These are phyloP conservation scores for Clupea harengus DNA, from an alignment of 2,113 vertebrate species.

Conservation along the genomic window DNA sequence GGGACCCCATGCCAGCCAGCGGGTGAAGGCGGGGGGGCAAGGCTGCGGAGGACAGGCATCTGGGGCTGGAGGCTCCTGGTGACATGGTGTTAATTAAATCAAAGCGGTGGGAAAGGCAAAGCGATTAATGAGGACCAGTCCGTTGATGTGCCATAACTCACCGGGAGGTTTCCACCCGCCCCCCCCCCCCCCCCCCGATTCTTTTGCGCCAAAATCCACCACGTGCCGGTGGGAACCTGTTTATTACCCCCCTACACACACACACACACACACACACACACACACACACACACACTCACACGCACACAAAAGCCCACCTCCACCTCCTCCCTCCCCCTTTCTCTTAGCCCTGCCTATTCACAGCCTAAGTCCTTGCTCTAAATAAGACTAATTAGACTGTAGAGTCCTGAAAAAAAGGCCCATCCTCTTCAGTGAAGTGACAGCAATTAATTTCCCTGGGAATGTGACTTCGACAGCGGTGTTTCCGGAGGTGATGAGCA, in stretches of 20 bases:
- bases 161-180: slow-evolving; percentile 41
- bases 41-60: slow-evolving; percentile 21
- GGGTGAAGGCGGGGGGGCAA: slow-evolving; percentile 26
- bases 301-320: neutral
- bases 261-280: neutral
- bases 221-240: neutral
- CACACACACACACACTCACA: neutral
- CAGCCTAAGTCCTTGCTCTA: neutral
- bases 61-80: slow-evolving; percentile 34
- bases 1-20: slow-evolving; percentile 16
- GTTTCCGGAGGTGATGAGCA: neutral
- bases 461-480: neutral
- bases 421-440: neutral
- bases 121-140: slow-evolving; percentile 59
- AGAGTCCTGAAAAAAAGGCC: neutral
- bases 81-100: slow-evolving; percentile 50
- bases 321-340: neutral
- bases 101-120: slow-evolving; percentile 38
- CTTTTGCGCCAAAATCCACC: neutral
- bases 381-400: slow-evolving; percentile 36
- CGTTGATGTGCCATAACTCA: slow-evolving; percentile 60
- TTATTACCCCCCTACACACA: neutral
- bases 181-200: neutral
- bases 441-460: neutral
- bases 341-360: neutral